Conservation (phyloP, 1,140 invertebrate genomes). For the Parasteatoda tepidariorum region DNA sequence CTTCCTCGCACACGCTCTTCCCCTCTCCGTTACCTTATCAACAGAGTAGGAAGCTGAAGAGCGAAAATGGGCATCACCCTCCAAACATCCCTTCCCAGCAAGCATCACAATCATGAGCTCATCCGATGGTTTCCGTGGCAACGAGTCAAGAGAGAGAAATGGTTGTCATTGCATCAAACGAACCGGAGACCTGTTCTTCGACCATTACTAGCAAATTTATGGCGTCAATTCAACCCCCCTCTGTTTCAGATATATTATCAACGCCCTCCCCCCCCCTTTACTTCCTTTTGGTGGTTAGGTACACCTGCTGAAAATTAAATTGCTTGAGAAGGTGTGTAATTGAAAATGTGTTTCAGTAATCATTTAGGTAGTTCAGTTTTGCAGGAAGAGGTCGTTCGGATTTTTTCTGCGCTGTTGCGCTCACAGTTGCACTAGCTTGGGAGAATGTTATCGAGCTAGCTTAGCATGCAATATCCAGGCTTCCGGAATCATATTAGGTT, state of each 20-base stretch:
- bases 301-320: slow-evolving; percentile 6
- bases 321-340: slow-evolving; percentile 7
- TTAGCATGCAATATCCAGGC: too few species aligned
- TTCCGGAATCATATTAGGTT: too few species aligned
- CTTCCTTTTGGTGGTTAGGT: neutral
- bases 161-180: neutral
- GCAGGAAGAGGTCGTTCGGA: too few species aligned
- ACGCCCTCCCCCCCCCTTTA: neutral
- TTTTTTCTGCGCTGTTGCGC: too few species aligned
- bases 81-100: neutral
- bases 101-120: neutral
- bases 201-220: neutral
- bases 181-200: neutral
- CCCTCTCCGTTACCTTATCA: neutral
- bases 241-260: neutral
- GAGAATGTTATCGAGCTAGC: too few species aligned
- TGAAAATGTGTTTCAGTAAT: too few species aligned
- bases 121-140: slow-evolving; percentile 6
- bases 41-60: neutral
- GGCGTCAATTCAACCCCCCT: neutral
- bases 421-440: too few species aligned
- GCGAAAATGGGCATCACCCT: neutral
- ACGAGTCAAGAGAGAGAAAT: neutral
- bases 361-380: too few species aligned
- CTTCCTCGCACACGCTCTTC: neutral